These are phyloP conservation scores for Pristionchus pacificus DNA, from an alignment of 1,140 invertebrate species.

Conservation along the genomic window DNA sequence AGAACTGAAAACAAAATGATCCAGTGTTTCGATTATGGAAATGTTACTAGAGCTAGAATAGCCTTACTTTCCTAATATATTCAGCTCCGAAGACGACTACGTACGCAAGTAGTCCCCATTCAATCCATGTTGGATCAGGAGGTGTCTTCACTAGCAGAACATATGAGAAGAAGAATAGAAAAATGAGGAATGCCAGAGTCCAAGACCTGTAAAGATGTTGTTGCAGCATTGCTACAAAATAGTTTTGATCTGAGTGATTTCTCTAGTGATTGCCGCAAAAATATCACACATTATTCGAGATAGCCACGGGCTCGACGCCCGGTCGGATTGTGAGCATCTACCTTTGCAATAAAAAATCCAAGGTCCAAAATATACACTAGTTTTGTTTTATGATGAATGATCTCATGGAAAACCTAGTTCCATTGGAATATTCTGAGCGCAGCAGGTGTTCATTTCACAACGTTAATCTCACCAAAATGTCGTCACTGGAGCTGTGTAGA, in stretches of 20 bases:
- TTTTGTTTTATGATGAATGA: too few relatives aligned
- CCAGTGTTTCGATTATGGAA: background rate
- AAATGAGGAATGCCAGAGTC: constrained; percentile 88
- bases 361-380: too few relatives aligned
- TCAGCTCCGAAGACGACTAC: constrained; percentile 48
- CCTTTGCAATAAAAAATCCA: too few relatives aligned
- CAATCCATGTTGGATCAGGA: constrained; percentile 25
- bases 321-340: too few relatives aligned
- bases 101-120: constrained; percentile 51
- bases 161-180: constrained; percentile 84
- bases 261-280: too few relatives aligned
- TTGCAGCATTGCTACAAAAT: too few relatives aligned
- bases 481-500: constrained; percentile 93
- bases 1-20: constrained; percentile 23
- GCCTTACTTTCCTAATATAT: constrained; percentile 45
- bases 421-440: too few relatives aligned
- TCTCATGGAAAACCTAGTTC: too few relatives aligned
- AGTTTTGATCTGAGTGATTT: too few relatives aligned
- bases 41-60: background rate
- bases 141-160: constrained; percentile 69
- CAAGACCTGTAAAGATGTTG: constrained; percentile 64
- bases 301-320: too few relatives aligned
- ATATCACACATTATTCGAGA: too few relatives aligned
- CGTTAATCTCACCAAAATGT: constrained; percentile 76
- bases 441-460: too few relatives aligned